These are phyloP conservation scores for Diaperis boleti DNA, from an alignment of 2,888 invertebrate genomes.

Conservation along the genomic window DNA sequence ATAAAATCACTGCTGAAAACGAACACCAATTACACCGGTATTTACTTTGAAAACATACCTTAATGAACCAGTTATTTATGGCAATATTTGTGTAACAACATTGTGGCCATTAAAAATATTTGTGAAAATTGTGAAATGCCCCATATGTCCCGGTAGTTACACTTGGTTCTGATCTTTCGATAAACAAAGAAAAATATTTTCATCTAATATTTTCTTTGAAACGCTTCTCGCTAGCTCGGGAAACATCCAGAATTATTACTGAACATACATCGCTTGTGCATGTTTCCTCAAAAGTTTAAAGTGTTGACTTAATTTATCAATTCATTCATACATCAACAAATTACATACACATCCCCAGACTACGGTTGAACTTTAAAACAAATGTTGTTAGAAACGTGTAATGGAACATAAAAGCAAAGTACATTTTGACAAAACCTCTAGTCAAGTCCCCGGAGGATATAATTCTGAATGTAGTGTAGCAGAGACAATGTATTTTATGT, in stretches of 20 bases:
- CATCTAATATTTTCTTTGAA: too few relatives aligned
- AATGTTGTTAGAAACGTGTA: constrained; percentile 29
- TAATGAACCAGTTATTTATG: too few relatives aligned
- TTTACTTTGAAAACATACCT: too few relatives aligned
- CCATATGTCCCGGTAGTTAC: too few relatives aligned
- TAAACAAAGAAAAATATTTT: too few relatives aligned
- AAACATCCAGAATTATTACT: not conserved
- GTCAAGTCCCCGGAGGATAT: constrained; percentile 23
- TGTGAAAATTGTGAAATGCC: too few relatives aligned
- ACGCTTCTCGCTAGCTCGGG: not conserved
- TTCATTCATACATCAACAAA: constrained; percentile 1
- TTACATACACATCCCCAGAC: constrained; percentile 1
- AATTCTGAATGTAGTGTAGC: constrained; percentile 30
- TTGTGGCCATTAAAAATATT: too few relatives aligned
- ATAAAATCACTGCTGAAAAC: too few relatives aligned
- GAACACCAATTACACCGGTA: too few relatives aligned
- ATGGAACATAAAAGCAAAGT: constrained; percentile 26
- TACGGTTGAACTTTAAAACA: constrained; percentile 19
- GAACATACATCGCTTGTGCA: not conserved
- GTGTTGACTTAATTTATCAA: not conserved
- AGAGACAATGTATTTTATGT: constrained; percentile 18
- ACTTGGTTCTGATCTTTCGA: too few relatives aligned
- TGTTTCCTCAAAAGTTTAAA: not conserved
- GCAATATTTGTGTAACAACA: too few relatives aligned
- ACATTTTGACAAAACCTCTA: constrained; percentile 21